Evolutionary conservation across 2,888 invertebrate species (phyloP), one percentile per base, ranked within the genome.

Genomic region (Zaprionus bogoriensis): DNA sequence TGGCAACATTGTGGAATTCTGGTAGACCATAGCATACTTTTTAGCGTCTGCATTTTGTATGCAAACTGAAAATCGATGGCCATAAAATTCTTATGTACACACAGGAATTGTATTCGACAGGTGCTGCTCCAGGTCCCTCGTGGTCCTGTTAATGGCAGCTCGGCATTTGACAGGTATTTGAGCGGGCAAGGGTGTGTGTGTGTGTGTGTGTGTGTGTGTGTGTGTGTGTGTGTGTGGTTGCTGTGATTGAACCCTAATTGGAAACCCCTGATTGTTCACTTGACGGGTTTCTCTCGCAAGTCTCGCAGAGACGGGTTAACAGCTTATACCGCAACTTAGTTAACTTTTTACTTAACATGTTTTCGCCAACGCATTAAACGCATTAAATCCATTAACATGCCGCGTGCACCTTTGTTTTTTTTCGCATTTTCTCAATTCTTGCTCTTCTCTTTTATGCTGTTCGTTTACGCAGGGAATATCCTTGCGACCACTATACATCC

Each of bases 401-500:
- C 32, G 17, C 14, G 32, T 9, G 32, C 14, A 3, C 14, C 14
- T 14, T 14, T n/a, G 10, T 6, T 14, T 0, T 25, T 19, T 10
- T 32, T 3, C 32, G 5, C 4, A 32, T 27, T 36, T 36, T 32
- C 10, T 45, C 12, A 20, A 41, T 30, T 23, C 20, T 22, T 27
- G 2, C 5, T 32, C 45, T 47, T 12, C 9, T 32, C 12, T 69
- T 66, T 65, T 20, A 36, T 91, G 91, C 6, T 22, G 0, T 36
- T 9, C 14, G 12, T 32, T n/a, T 20, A n/a, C 22, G 6, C 91
- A 97, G 98, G 88, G 98, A 98, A 91, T 98, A 98, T 92, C 98
- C 98, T 2, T 98, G 98, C 90, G 98, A 98, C 91, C 98, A 98
- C 92, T 98, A 98, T 91, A 98, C 98, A 30, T 98, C 99, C 1